Percentiles rank a stretch among this genome's conserved stretches.
phyloP scores from a whole-genome alignment of 35 echinoderm and acorn worm species.

The Chiridota heheva region DNA sequence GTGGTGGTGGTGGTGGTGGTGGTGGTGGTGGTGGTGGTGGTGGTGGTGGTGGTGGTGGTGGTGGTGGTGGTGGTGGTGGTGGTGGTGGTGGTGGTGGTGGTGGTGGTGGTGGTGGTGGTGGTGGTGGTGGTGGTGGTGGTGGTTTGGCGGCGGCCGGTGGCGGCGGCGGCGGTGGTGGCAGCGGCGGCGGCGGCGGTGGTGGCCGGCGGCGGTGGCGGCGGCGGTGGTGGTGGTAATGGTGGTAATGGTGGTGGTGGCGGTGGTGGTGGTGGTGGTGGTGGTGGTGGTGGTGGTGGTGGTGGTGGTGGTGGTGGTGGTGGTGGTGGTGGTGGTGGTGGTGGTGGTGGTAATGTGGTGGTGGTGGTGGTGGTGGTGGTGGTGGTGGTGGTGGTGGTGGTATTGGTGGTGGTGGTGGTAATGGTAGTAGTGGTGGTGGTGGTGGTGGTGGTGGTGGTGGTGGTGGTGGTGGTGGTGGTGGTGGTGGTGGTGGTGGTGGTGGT shows the following conservation, averaged over 20 bases:
- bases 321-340: neutral
- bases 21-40: slow-evolving; percentile 5
- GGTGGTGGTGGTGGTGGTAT: no score
- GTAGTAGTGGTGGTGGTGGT: neutral
- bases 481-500: neutral
- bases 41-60: slow-evolving; percentile 2
- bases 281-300: slow-evolving; percentile 7
- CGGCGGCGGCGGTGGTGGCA: no score
- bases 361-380: neutral
- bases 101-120: slow-evolving; percentile 6
- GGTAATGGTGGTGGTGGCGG: slow-evolving; percentile 7
- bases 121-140: slow-evolving; percentile 6
- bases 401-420: no score
- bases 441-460: slow-evolving; percentile 7
- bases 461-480: no score
- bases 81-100: slow-evolving; percentile 5
- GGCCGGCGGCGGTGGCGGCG: no score
- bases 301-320: slow-evolving; percentile 6
- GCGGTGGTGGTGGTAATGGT: no score
- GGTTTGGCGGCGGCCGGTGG: no score
- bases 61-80: slow-evolving; percentile 2
- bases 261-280: slow-evolving; percentile 7
- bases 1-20: neutral
- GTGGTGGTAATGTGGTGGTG: no score
- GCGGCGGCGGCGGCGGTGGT: no score